phyloP scores from a whole-genome alignment of 1,140 invertebrate species.

The Calliphora vicina region DNA sequence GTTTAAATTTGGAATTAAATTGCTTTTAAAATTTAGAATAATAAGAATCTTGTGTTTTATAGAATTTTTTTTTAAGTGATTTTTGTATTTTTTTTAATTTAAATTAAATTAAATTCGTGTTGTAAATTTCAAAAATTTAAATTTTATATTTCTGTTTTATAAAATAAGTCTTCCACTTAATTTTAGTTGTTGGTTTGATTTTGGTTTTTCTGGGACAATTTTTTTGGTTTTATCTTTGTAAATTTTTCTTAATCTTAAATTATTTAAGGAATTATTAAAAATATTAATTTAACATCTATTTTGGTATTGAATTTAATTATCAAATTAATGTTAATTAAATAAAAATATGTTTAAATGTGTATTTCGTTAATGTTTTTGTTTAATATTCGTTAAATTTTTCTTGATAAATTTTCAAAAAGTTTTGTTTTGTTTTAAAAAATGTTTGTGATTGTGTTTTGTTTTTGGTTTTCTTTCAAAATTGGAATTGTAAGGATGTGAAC shows the following conservation, averaged over 20 bases:
- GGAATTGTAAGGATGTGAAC: too few relatives aligned
- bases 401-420: neutral
- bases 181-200: conserved; percentile 10
- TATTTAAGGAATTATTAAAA: neutral
- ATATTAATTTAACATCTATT: neutral
- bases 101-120: conserved; percentile 26
- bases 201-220: neutral
- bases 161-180: conserved; percentile 19
- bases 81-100: neutral
- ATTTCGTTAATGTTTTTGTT: neutral
- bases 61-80: neutral
- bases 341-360: neutral
- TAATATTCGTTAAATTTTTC: neutral
- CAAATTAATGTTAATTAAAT: neutral
- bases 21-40: conserved; percentile 38
- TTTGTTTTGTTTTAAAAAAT: neutral
- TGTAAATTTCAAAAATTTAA: conserved; percentile 15
- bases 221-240: neutral
- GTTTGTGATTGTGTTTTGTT: neutral
- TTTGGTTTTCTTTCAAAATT: neutral
- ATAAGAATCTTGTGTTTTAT: conserved; percentile 4
- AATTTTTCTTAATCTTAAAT: neutral
- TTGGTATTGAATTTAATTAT: neutral
- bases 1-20: conserved; percentile 38
- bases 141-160: neutral